Conservation (phyloP, 2,888 invertebrate species). For the Eupsilia transversa region DNA sequence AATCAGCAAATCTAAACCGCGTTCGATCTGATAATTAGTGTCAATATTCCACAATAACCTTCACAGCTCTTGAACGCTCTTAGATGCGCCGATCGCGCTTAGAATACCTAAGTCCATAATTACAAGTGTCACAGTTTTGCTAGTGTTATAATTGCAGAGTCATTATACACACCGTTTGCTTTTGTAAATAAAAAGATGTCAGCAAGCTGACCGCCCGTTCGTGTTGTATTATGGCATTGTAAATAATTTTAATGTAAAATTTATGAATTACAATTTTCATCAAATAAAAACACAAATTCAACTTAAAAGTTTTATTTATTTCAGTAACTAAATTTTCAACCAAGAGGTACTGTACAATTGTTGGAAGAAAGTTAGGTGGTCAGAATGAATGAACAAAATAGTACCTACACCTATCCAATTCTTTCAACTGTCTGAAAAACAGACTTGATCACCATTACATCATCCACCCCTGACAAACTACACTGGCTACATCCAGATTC, state of each 20-base stretch:
- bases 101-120: conserved; percentile 7
- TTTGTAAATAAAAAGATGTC: conserved; percentile 82
- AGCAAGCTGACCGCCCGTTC: conserved; percentile 79
- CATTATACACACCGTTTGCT: conserved; percentile 75
- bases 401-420: background rate
- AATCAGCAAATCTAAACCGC: background rate
- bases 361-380: background rate
- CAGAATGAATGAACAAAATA: background rate
- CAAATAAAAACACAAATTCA: conserved; percentile 88
- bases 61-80: background rate
- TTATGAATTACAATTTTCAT: conserved; percentile 90
- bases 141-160: conserved; percentile 42
- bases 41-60: background rate
- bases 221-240: conserved; percentile 85
- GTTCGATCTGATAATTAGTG: background rate
- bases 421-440: background rate
- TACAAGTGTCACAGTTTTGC: conserved; percentile 37
- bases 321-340: background rate
- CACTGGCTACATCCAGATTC: background rate
- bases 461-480: background rate
- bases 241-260: conserved; percentile 90
- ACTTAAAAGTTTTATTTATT: conserved; percentile 63
- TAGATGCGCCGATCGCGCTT: background rate
- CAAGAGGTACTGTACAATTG: background rate
- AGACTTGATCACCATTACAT: background rate